A percentile compares a stretch with the other conserved stretches of the same genome.
These are phyloP conservation scores for Nerophis ophidion DNA, from an alignment of 2,113 vertebrate genomes.

Conservation along the genomic window DNA sequence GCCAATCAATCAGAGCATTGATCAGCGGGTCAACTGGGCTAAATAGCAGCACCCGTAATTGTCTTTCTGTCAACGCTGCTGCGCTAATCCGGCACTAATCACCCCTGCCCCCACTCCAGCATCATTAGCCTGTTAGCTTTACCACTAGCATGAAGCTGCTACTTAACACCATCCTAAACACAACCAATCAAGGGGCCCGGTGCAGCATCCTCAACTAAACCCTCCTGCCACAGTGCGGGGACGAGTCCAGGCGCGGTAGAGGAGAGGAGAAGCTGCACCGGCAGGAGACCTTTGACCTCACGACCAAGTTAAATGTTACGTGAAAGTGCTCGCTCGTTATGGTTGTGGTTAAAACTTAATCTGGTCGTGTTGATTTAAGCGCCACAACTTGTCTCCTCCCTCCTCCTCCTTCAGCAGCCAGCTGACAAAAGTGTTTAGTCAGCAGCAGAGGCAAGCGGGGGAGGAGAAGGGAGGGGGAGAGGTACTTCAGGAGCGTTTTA, in stretches of 20 bases:
- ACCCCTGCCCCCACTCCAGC: not conserved
- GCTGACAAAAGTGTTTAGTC: constrained; percentile 85
- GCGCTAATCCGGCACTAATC: not conserved
- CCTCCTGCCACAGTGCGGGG: too few species aligned
- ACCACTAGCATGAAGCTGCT: too few species aligned
- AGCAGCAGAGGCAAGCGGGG: constrained; percentile 68
- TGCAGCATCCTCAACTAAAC: too few species aligned
- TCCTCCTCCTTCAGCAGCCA: constrained; percentile 57
- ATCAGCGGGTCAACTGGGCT: too few species aligned
- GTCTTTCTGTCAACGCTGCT: not conserved
- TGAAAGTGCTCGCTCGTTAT: not conserved
- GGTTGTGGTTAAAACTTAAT: constrained; percentile 35
- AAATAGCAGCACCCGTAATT: too few species aligned
- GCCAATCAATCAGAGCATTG: not conserved
- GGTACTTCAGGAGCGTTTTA: not conserved
- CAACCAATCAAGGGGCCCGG: not conserved
- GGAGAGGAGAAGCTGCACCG: too few species aligned
- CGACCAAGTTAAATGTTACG: too few species aligned
- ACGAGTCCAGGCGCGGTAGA: too few species aligned
- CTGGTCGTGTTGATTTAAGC: constrained; percentile 30
- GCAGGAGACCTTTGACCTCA: too few species aligned
- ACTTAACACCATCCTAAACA: not conserved
- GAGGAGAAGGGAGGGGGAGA: constrained; percentile 30
- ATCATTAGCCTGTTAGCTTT: not conserved
- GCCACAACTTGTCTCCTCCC: not conserved